phyloP scores from a whole-genome alignment of 2,113 vertebrate species.

The Odontophorus gujanensis region DNA sequence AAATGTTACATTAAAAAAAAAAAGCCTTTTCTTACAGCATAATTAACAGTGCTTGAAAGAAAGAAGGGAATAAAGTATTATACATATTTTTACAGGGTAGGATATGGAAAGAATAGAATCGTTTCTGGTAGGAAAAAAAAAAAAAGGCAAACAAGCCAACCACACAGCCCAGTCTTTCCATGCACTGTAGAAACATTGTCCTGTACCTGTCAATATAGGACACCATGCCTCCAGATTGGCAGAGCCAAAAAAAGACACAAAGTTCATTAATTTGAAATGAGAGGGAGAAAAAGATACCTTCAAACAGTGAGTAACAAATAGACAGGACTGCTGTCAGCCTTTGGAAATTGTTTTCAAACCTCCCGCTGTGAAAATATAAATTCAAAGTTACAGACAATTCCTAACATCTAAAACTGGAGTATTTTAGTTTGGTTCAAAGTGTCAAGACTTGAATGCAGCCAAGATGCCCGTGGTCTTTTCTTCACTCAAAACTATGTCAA shows the following conservation, averaged over 20 bases:
- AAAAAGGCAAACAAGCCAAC: not conserved
- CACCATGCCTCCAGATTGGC: not conserved
- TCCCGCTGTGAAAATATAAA: rapidly evolving
- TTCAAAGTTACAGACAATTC: not conserved
- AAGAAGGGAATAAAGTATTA: conserved; percentile 23
- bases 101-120: not conserved
- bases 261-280: not conserved
- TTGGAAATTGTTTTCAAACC: not conserved
- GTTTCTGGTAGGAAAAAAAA: not conserved
- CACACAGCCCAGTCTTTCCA: not conserved
- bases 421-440: not conserved
- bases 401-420: not conserved
- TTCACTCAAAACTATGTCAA: not conserved
- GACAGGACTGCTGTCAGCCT: not conserved
- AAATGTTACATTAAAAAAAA: not conserved
- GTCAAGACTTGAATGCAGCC: not conserved
- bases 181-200: not conserved
- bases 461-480: not conserved
- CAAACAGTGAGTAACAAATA: not conserved
- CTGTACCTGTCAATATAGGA: not conserved
- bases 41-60: conserved; percentile 37
- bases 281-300: not conserved
- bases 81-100: not conserved
- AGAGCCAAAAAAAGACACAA: not conserved
- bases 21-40: not conserved